Evolutionary conservation across 2,797 vertebrate genomes (phyloP), one percentile per base, ranked within the genome.

Genomic region (Chlorospingus semifuscus): DNA sequence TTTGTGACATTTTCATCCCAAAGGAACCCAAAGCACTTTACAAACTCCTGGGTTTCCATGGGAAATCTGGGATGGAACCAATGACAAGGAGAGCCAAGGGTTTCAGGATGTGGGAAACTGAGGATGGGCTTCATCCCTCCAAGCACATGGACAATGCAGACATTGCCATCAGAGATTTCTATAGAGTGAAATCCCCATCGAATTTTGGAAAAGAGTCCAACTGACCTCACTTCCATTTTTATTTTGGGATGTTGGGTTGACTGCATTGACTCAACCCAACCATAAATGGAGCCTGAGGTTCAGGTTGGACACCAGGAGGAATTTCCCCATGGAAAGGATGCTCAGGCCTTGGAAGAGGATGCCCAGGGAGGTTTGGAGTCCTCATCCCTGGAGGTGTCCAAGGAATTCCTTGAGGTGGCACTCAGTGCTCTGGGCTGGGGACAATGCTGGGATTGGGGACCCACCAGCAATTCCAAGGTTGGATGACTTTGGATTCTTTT

Each of bases 41-140:
- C 16, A 50, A 29, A 17, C 49, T 50, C 49, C 49, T 50, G 27
- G 4, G 16, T 29, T 50, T 37, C 26, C 29, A 32, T 1, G 13
- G 32, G 37, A 82, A 91, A 61, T 29, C 56, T 9, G 0, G 3
- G 57, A 23, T 22, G n/a, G 53, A 21, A 37, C 5, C 29, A 23
- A 13, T 2, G 46, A 11, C 2, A 23, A 32, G 69, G 21, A 49
- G 30, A 61, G 19, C 27, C 0, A 0, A n/a, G n/a, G 57, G 2
- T 11, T 57, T 26, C 17, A 12, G 36, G 32, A 32, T 41, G 12
- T 26, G 52, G 60, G 60, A 49, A 42, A 20, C 1, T 20, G 52
- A 49, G 36, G 36, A 75, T 41, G 36, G 26, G 13, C 36, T 27
- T 27, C 26, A 22, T 12, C n/a, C 12, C 9, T 6, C 19, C 52